Base-by-base conservation (phyloP, 2,113 vertebrate genomes). In the Theropithecus gelada region DNA sequence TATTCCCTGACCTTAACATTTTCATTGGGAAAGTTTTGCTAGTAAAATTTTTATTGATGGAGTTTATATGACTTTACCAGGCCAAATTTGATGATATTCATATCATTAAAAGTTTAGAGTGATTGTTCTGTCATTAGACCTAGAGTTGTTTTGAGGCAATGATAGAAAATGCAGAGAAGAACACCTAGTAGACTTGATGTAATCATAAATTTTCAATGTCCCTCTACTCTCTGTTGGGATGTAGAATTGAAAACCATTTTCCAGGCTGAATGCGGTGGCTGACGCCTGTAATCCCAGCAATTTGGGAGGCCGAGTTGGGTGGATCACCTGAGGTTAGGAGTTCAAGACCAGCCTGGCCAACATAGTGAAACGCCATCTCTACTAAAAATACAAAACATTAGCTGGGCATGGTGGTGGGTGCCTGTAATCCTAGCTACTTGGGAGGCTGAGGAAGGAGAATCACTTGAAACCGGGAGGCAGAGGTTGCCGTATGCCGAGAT, bases 141-240 rank as follows among this genome's bases (percentile, higher is more conserved):
- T 76, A 90, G 84, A 98, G 90, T 96, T 98, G 97, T 97, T 97
- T 96, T 84, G 94, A 96, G 79, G 2, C 80, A 87, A 40, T 97
- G 80, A 96, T 86, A 93, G 59, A 97, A 97, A 95, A 73, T 0
- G 0, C 64, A 97, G 88, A 75, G 83, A 97, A 59, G 48, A 97
- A 89, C 61, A 95, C 68, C 72, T 57, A 85, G 32, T 59, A 38
- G 55, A 78, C 83, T 97, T 83, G 81, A 75, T 94, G 30, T 73
- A 95, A 97, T 95, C 91, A 96, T 98, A 98, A 97, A 97, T 98
- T 98, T 94, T 93, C 96, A 75, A 10, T 88, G 78, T 83, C 91
- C 87, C 23, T 97, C 27, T 76, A 7, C 59, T 87, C 70, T 95
- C 48, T 93, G 23, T 96, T 91, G 78, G 57, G 79, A 2, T 81